A percentile compares a stretch with the other conserved stretches of the same genome.
Evolutionary conservation across 2,888 invertebrate genomes (phyloP).

Genomic region (Nymphalis polychloros): DNA sequence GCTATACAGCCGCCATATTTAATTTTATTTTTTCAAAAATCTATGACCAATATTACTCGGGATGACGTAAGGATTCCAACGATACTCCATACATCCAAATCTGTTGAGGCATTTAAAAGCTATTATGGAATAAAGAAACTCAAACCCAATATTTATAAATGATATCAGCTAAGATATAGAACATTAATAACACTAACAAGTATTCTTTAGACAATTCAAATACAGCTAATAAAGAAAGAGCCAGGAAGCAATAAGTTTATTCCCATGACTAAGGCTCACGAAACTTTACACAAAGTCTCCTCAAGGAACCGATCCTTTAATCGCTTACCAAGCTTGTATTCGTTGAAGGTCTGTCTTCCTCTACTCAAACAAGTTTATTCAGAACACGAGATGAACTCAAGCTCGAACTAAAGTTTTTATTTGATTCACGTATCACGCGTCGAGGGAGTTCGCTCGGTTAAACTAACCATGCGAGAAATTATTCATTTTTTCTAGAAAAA

Average conservation of each 20-base stretch:
- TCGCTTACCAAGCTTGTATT: neutral
- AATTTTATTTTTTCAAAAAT: no score
- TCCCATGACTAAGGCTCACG: neutral
- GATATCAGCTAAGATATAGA: no score
- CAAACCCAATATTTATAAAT: no score
- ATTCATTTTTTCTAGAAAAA: neutral
- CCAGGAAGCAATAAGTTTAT: neutral
- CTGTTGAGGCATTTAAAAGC: no score
- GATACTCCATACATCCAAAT: no score
- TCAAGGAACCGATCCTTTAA: neutral
- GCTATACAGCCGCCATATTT: no score
- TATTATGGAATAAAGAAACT: no score
- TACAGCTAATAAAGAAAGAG: neutral
- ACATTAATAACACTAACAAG: no score
- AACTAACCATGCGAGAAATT: neutral
- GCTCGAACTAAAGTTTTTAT: constrained; percentile 7
- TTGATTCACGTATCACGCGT: constrained; percentile 11
- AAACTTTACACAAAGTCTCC: constrained; percentile 6
- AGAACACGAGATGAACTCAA: neutral
- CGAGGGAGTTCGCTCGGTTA: neutral
- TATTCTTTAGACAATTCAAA: neutral
- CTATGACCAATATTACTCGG: no score
- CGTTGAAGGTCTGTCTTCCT: neutral
- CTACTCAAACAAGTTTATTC: constrained; percentile 3
- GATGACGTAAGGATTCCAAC: no score